phyloP scores from a whole-genome alignment of 2,888 invertebrate species.

The Agonopterix heracliana region DNA sequence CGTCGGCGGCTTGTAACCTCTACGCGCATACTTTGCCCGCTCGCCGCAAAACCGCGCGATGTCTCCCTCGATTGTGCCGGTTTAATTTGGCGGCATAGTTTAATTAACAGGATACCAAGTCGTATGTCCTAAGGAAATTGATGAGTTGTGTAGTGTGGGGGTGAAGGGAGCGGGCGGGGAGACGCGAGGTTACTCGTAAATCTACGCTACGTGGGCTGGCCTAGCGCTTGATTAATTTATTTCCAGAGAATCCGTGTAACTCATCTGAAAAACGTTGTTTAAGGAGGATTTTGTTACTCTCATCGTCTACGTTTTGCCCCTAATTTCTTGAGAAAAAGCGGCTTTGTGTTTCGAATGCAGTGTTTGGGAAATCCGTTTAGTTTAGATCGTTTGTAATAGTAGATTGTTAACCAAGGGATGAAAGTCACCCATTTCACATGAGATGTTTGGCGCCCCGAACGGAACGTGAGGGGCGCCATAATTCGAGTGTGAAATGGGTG shows the following conservation, averaged over 20 bases:
- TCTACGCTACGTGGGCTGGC: conserved; percentile 51
- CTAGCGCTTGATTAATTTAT: conserved; percentile 61
- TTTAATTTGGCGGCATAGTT: conserved; percentile 64
- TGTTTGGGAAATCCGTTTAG: no score
- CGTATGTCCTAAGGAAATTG: conserved; percentile 62
- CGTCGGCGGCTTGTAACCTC: conserved; percentile 7
- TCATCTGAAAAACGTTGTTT: conserved; percentile 47
- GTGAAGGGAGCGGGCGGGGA: conserved; percentile 13
- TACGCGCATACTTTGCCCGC: conserved; percentile 28
- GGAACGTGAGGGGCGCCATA: no score
- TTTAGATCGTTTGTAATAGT: no score
- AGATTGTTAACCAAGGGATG: no score
- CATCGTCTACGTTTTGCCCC: conserved; percentile 19
- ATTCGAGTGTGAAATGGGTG: no score
- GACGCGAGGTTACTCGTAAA: conserved; percentile 49
- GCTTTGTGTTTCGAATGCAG: background rate
- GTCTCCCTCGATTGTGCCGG: conserved; percentile 26
- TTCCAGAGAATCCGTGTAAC: conserved; percentile 48
- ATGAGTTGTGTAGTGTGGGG: conserved; percentile 57
- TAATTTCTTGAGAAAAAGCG: conserved; percentile 24
- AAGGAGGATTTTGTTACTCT: conserved; percentile 28
- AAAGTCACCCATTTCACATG: no score
- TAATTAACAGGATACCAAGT: conserved; percentile 66
- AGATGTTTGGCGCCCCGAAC: no score
- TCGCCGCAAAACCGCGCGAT: conserved; percentile 15